A percentile compares a stretch with the other conserved stretches of the same genome.
phyloP scores from a whole-genome alignment of 53 echinoderm and acorn worm genomes.

The Mesocentrotus franciscanus region DNA sequence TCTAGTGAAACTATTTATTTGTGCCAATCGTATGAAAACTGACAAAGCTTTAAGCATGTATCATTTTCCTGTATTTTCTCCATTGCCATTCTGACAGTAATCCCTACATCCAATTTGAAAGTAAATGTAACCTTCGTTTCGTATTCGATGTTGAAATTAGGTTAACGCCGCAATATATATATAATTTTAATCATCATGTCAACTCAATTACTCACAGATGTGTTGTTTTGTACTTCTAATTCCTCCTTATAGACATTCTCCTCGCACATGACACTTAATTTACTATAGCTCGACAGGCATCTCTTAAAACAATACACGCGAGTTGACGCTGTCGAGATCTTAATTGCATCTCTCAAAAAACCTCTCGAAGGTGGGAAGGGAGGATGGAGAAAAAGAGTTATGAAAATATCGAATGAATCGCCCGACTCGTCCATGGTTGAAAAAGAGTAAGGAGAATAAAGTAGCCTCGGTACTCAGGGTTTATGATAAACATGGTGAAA shows the following conservation, averaged over 20 bases:
- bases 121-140: not conserved
- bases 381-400: conserved; percentile 48
- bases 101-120: not conserved
- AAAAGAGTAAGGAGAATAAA: conserved; percentile 6
- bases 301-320: conserved; percentile 58
- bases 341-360: conserved; percentile 56
- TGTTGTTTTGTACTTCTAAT: conserved; percentile 38
- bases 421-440: conserved; percentile 1
- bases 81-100: no score
- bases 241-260: not conserved
- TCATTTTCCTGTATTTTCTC: not conserved
- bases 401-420: conserved; percentile 59
- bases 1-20: not conserved
- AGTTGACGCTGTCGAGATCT: conserved; percentile 56
- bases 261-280: conserved; percentile 34
- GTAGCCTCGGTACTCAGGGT: conserved; percentile 12
- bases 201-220: conserved; percentile 46
- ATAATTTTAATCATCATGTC: conserved; percentile 47
- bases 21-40: not conserved
- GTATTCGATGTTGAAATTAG: conserved; percentile 26
- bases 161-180: conserved; percentile 32
- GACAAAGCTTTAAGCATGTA: not conserved
- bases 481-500: conserved; percentile 19
- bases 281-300: conserved; percentile 27
- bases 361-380: conserved; percentile 47